Conservation (phyloP, 1,140 invertebrate species). For the Pogonognathellus flavescens region DNA sequence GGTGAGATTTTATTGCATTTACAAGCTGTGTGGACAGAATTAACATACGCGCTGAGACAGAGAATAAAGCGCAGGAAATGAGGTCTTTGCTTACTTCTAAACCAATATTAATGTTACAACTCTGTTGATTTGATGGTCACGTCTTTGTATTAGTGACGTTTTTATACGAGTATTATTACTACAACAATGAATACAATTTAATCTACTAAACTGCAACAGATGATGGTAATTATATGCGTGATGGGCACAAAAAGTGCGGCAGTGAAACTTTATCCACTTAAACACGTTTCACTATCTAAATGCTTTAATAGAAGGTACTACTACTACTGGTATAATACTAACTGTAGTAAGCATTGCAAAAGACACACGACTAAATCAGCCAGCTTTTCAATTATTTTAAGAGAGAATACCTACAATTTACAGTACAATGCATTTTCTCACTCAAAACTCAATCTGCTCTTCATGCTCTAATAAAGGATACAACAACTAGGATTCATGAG, state of each 20-base stretch:
- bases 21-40: too few relatives aligned
- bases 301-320: background rate
- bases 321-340: too few relatives aligned
- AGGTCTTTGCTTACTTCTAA: constrained; percentile 36
- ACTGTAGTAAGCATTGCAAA: too few relatives aligned
- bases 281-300: constrained; percentile 1
- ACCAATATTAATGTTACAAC: constrained; percentile 19
- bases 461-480: constrained; percentile 29
- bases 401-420: background rate
- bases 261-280: constrained; percentile 1
- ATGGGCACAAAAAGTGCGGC: background rate
- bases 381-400: too few relatives aligned
- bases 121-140: constrained; percentile 32
- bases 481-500: background rate
- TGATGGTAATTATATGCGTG: background rate
- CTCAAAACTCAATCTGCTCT: constrained; percentile 26
- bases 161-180: background rate
- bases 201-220: background rate
- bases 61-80: constrained; percentile 23
- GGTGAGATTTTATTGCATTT: too few relatives aligned
- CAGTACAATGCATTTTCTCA: background rate
- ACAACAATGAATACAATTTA: constrained; percentile 17
- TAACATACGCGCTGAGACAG: background rate
- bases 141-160: constrained; percentile 12
- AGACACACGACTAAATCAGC: too few relatives aligned